phyloP scores from a whole-genome alignment of 2,797 vertebrate species.

The Tapera naevia region DNA sequence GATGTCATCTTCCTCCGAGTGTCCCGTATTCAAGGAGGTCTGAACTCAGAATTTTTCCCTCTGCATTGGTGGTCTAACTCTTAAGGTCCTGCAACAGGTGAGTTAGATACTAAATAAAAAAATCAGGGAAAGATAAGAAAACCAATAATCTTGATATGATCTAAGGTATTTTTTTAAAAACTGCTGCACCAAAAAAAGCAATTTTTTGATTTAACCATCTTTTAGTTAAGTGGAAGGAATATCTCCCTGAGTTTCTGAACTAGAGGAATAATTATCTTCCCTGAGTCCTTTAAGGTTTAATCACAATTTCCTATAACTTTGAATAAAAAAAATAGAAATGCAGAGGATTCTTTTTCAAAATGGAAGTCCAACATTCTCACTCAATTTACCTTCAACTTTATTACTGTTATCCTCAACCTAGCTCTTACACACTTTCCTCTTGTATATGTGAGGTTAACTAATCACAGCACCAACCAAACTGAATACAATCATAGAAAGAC shows the following conservation, averaged over 20 bases:
- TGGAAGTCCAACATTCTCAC: background rate
- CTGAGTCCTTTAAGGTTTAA: constrained; percentile 4
- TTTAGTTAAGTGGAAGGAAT: background rate
- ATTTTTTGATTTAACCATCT: background rate
- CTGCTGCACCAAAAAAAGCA: background rate
- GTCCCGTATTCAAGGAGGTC: background rate
- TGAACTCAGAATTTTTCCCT: background rate
- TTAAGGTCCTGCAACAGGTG: background rate
- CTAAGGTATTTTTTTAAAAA: background rate
- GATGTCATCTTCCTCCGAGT: background rate
- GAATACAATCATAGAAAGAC: background rate
- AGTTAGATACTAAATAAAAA: background rate
- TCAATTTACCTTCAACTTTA: background rate
- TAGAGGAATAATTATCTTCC: too few relatives aligned
- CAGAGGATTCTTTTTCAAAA: background rate
- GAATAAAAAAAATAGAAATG: background rate
- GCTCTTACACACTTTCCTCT: background rate
- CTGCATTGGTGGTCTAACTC: background rate
- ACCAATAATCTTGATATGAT: background rate
- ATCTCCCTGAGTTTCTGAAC: background rate
- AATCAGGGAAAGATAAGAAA: background rate
- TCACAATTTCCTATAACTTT: background rate
- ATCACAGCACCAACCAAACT: background rate
- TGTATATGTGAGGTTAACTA: background rate
- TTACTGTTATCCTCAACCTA: background rate